A percentile compares a stretch with the other conserved stretches of the same genome.
Evolutionary conservation across 2,888 invertebrate species (phyloP).

Genomic region (Cynaeus angustus): DNA sequence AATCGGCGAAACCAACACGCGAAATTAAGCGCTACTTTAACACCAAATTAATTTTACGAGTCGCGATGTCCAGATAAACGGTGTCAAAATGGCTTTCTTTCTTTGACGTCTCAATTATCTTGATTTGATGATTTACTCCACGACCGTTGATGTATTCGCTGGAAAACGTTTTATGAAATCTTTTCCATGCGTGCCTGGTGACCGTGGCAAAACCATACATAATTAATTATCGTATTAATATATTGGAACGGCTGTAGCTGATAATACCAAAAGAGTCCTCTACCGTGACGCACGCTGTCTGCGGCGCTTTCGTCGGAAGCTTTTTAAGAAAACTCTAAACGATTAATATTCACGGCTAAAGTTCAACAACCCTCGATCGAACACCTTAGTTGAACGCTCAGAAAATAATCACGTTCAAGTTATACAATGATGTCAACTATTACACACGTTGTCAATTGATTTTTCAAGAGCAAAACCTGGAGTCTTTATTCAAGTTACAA

Average conservation of each 20-base stretch:
- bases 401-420: slow-evolving; percentile 28
- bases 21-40: slow-evolving; percentile 36
- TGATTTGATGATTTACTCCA: slow-evolving; percentile 28
- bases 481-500: no score
- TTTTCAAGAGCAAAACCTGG: background rate
- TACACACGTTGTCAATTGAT: slow-evolving; percentile 21
- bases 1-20: slow-evolving; percentile 40
- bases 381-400: slow-evolving; percentile 16
- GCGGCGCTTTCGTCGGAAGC: slow-evolving; percentile 37
- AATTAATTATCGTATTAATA: slow-evolving; percentile 67
- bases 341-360: slow-evolving; percentile 37
- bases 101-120: slow-evolving; percentile 34
- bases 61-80: slow-evolving; percentile 41
- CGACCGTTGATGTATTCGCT: slow-evolving; percentile 13
- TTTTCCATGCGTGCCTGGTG: slow-evolving; percentile 58
- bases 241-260: slow-evolving; percentile 50
- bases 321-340: slow-evolving; percentile 39
- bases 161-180: slow-evolving; percentile 22
- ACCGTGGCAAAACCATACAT: slow-evolving; percentile 68
- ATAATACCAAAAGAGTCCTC: slow-evolving; percentile 41
- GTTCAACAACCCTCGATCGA: slow-evolving; percentile 41
- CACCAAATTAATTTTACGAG: slow-evolving; percentile 47
- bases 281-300: slow-evolving; percentile 43
- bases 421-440: slow-evolving; percentile 6
- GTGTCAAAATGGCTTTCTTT: slow-evolving; percentile 30